Percentiles rank a stretch among this genome's conserved stretches.
Evolutionary conservation across 2,888 invertebrate species (phyloP).

Genomic region (Patella pellucida): DNA sequence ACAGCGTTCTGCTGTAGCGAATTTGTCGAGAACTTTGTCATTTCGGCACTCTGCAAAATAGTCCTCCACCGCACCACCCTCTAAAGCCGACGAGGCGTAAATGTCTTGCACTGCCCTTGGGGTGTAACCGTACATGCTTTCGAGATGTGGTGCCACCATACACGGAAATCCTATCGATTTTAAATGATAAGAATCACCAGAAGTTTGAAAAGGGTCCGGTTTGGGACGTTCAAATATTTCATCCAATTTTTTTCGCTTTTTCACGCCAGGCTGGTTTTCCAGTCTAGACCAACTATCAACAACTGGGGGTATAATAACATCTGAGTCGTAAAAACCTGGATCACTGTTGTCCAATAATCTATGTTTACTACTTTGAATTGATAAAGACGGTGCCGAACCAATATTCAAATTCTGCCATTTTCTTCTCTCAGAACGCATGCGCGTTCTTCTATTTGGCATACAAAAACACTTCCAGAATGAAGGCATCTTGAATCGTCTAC

Average conservation of each 20-base stretch:
- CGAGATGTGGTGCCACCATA: neutral
- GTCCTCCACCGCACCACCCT: neutral
- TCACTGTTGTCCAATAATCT: neutral
- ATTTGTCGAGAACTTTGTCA: neutral
- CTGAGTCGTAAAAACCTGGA: neutral
- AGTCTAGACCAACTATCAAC: neutral
- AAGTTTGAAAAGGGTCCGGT: neutral
- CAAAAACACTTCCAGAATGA: conserved; percentile 6
- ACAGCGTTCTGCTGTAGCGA: neutral
- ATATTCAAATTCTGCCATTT: neutral
- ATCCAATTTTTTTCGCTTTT: neutral
- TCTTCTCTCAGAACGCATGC: neutral
- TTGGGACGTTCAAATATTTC: conserved; percentile 6
- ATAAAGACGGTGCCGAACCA: neutral
- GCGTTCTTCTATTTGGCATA: neutral
- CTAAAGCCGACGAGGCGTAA: neutral
- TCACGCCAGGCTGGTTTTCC: neutral
- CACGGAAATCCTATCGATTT: neutral
- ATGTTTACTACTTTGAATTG: neutral
- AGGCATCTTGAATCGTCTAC: neutral
- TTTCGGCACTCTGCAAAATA: neutral
- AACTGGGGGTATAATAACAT: neutral
- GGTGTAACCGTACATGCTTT: neutral
- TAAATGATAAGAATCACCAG: neutral
- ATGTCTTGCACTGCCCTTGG: conserved; percentile 1